Percentiles rank a stretch among this genome's conserved stretches.
Conservation (phyloP, 2,888 invertebrate species). For the Anarsia innoxiella region DNA sequence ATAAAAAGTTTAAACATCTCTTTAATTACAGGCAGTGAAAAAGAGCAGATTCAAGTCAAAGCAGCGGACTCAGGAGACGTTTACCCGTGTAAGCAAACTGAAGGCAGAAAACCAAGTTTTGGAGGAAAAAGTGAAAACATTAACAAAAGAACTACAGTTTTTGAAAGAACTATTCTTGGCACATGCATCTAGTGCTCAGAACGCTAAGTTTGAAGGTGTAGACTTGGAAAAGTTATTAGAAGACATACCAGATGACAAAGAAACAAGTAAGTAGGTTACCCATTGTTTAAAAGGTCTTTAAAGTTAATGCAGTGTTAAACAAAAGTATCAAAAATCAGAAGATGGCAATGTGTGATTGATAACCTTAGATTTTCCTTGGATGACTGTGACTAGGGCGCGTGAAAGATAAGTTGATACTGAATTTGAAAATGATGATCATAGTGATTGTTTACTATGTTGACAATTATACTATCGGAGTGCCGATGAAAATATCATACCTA, state of each 20-base stretch:
- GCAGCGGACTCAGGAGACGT: conserved; percentile 84
- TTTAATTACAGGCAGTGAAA: conserved; percentile 81
- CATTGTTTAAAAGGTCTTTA: neutral
- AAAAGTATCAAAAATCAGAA: too few species aligned
- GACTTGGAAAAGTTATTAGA: conserved; percentile 74
- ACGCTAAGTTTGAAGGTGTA: conserved; percentile 71
- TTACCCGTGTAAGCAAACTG: conserved; percentile 82
- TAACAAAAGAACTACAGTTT: conserved; percentile 87
- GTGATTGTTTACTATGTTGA: too few species aligned
- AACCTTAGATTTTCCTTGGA: too few species aligned
- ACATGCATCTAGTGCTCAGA: conserved; percentile 80
- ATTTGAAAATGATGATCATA: too few species aligned
- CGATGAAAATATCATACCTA: too few species aligned
- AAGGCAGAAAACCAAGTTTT: conserved; percentile 86
- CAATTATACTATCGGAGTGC: too few species aligned
- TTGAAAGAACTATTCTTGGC: conserved; percentile 87
- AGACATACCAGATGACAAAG: conserved; percentile 64
- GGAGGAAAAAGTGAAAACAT: conserved; percentile 86
- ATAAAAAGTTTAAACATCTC: neutral
- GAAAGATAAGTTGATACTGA: too few species aligned
- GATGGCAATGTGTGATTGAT: too few species aligned
- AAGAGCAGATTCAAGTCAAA: conserved; percentile 87
- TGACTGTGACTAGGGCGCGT: too few species aligned
- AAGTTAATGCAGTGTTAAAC: too few species aligned
- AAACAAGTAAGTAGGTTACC: conserved; percentile 20